Evolutionary conservation across 1,140 invertebrate species (phyloP), one percentile per base, ranked within the genome.

Genomic region (Zaprionus gabonicus): DNA sequence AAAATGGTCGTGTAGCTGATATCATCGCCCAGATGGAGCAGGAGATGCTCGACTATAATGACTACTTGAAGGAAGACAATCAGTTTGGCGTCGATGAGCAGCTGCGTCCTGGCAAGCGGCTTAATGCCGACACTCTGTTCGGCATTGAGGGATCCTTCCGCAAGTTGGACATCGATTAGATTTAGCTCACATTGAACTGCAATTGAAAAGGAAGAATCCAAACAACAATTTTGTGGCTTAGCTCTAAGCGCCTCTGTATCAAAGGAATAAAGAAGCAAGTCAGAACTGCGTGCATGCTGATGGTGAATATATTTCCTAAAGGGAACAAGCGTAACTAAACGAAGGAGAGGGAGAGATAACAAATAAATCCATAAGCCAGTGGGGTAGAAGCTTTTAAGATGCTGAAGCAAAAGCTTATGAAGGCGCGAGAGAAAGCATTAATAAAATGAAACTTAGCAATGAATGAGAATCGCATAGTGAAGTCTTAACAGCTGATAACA

Each of bases 91-190:
- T 93, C 1, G 93, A 95, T 74, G 95, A 96, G 79, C 93, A 92
- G 6, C 94, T 94, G 65, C 87, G 95, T 3, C 93, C 93, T 9
- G 94, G 91, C 9, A 90, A 91, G 49, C 71, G 93, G 1, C 93
- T 94, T 53, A 94, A 92, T 38, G 75, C 93, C 4, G 92, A 93
- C 46, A 93, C 93, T 5, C 81, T 95, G 31, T 95, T 95, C 71
- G 95, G 94, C 10, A 85, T 94, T 15, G 94, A 95, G 65, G 95
- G 94, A 3, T 95, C 94, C 31, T 95, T 95, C 83, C 93, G 94
- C 46, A 91, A 92, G 55, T 69, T 92, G 49, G 80, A 83, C 65
- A 80, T 92, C 57, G 91, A 92, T 71, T 92, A 86, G 64, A 36
- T 38, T 25, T 25, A 41, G 60, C 41, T 71, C 59, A 71, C 68